A percentile compares a stretch with the other conserved stretches of the same genome.
Evolutionary conservation across 2,797 vertebrate species (phyloP).

Genomic region (Gadopsis bispinosus): DNA sequence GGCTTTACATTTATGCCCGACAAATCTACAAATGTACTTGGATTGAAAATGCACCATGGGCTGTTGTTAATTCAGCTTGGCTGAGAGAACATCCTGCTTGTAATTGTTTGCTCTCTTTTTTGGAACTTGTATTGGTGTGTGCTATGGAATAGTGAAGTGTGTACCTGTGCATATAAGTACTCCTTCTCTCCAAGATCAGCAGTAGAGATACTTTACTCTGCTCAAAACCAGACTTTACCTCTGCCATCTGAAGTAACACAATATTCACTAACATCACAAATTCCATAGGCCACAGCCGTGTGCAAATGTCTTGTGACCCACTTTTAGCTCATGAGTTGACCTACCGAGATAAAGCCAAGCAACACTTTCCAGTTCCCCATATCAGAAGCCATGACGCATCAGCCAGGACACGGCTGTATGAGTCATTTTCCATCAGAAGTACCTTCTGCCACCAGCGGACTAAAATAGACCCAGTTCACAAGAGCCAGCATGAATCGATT

Average conservation of each 20-base stretch:
- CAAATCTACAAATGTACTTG: conserved; percentile 56
- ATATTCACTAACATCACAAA: not conserved
- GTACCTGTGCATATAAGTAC: conserved; percentile 13
- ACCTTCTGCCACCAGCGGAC: conserved; percentile 28
- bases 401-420: conserved; percentile 38
- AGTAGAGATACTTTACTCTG: not conserved
- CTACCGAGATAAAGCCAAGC: conserved; percentile 46
- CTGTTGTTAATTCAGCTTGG: conserved; percentile 64
- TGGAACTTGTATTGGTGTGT: conserved; percentile 43
- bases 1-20: conserved; percentile 32
- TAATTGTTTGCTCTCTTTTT: conserved; percentile 41
- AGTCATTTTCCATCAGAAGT: conserved; percentile 64
- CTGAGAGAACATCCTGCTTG: conserved; percentile 63
- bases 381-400: conserved; percentile 62
- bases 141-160: conserved; percentile 44
- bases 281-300: conserved; percentile 9
- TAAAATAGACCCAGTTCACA: conserved; percentile 47
- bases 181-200: conserved; percentile 11
- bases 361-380: conserved; percentile 38
- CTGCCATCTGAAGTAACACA: conserved; percentile 4
- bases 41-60: conserved; percentile 62
- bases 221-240: conserved; percentile 15
- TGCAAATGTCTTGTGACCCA: conserved; percentile 63
- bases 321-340: conserved; percentile 44
- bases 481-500: conserved; percentile 61